Evolutionary conservation across 2,888 invertebrate species (phyloP), one percentile per base, ranked within the genome.

Genomic region (Sicus ferrugineus): DNA sequence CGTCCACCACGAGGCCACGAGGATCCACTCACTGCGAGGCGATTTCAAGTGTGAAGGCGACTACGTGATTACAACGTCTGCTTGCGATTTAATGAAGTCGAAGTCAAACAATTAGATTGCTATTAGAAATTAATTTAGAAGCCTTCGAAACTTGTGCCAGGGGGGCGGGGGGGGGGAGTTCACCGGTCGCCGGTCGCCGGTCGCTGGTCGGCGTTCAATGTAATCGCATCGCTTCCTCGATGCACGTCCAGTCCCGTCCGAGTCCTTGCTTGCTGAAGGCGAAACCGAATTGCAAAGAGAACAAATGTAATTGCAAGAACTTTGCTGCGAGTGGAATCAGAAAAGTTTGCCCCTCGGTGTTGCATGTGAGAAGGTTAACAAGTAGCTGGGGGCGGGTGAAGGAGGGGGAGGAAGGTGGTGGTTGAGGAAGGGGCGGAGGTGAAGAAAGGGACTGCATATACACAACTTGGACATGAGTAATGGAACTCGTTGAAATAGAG

Each of bases 91-190:
- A 65, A 52, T 65, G 54, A 54, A 65, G 54, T 52, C 38, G 38
- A 54, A 58, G 42, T 58, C 46, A 46, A 62, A 56, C 68, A 46
- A 69, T 69, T 69, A 56, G 69, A 69, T 64, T 61, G 58, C 48
- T 64, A 69, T 69, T 69, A 69, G 64, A 64, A 69, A 69, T 48
- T 63, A 64, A 69, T 69, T 69, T 69, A 58, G 56, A 68, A 54
- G 58, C 67, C 42, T 42, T 62, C 23, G 1, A 6, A 9, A 11
- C 21, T 28, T 26, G 26, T 19, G 14, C 19, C 14, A 16, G 52
- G 52, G 14, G 26, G 23, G 50, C 6, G 54, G 3, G 26, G 16
- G 54, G 54, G 28, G 21, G 7, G n/a, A 48, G 6, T 16, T 11
- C 21, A n/a, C 0, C 48, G 16, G 6, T 19, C 48, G 16, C n/a